phyloP scores from a whole-genome alignment of 2,797 vertebrate genomes.

The Dendrocincla fuliginosa region DNA sequence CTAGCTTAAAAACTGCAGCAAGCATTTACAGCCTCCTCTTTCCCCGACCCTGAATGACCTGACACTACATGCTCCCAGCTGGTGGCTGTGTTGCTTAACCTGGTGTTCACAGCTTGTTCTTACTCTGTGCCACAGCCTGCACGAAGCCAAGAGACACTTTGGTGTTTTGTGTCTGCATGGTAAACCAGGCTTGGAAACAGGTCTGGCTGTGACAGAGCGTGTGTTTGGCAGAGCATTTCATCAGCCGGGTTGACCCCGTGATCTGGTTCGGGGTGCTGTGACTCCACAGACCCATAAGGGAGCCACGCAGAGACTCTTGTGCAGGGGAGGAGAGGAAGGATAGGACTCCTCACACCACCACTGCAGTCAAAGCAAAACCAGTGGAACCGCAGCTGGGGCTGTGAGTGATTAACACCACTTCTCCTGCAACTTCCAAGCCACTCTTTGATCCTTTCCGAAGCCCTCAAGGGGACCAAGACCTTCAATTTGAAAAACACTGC shows the following conservation, averaged over 20 bases:
- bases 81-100: background rate
- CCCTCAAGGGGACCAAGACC: background rate
- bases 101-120: background rate
- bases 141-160: background rate
- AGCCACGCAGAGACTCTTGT: background rate
- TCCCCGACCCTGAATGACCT: background rate
- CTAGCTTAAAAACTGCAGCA: background rate
- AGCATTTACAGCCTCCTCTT: background rate
- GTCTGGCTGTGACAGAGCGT: background rate
- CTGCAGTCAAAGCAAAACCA: rapidly evolving
- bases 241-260: rapidly evolving
- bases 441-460: background rate
- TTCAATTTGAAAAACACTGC: background rate
- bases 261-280: background rate
- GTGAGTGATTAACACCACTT: background rate
- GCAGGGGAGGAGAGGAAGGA: background rate
- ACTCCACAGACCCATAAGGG: rapidly evolving
- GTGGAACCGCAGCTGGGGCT: background rate
- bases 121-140: background rate
- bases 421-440: background rate
- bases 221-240: background rate
- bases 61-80: background rate
- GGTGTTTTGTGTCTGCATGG: background rate
- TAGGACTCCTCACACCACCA: rapidly evolving
- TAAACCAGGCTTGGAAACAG: background rate